Evolutionary conservation across 1,140 invertebrate genomes (phyloP), one percentile per base, ranked within the genome.

Genomic region (Platyscapa corneri): DNA sequence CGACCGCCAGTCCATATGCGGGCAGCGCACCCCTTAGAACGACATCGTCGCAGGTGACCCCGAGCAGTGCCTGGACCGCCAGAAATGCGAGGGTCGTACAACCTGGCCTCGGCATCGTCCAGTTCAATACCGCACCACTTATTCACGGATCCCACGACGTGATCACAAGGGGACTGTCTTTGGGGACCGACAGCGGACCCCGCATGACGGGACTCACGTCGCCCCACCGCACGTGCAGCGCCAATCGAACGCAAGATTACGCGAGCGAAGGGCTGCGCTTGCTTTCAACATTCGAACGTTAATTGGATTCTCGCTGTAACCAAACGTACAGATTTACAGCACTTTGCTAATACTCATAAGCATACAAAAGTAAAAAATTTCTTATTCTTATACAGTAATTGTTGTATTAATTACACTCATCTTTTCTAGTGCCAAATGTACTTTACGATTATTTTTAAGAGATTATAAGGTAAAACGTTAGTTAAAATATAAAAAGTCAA

Each of bases 1-100:
- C 67, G 0, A n/a, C 34, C 8, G 90, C 88, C 3, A 93, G 30
- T 20, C 90, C 88, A 79, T 93, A 93, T 16, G 79, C 89, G 20
- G 92, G 92, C 12, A 91, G 14, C 0, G 34, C 80, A 12, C 83
- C 70, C 34, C 20, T 80, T 64, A 90, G 82, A 46, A 87, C 76
- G 76, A 3, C 30, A 20, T 37, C 76, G 49, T 53, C 76, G 18
- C 32, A 30, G 49, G 20, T 18, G 49, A 12, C 49, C 32, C 10
- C 46, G 18, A 34, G 30, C 27, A 78, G 12, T 6, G 76, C 42
- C 53, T 39, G 37, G 3, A 64, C 0, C 49, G 70, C 82, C 82
- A 86, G 78, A 74, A 84, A 72, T 86, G 80, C 87, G 16, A 53
- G 75, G 39, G 18, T 23, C 34, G 34, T 23, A 5, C 12, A 39